Conservation (phyloP, 2,113 vertebrate genomes). For the Gulo gulo region DNA sequence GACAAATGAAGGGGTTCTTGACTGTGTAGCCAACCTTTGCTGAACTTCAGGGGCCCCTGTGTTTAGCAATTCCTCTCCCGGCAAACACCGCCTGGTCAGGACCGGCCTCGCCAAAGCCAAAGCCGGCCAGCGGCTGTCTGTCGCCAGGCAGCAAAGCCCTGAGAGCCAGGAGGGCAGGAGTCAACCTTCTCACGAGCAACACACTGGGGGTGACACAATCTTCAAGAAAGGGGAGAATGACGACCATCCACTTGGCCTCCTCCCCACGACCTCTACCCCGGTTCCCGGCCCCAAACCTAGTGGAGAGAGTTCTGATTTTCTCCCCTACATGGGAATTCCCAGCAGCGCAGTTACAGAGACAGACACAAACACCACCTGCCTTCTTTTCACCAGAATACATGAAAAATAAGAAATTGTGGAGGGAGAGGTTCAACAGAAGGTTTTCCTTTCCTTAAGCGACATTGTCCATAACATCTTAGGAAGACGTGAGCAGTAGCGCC, state of each 20-base stretch:
- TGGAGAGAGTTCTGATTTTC: not conserved
- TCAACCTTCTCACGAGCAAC: slow-evolving; percentile 26
- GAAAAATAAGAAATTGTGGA: not conserved
- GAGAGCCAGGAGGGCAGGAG: slow-evolving; percentile 39
- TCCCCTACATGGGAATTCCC: not conserved
- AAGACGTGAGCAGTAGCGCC: not conserved
- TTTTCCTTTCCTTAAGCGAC: not conserved
- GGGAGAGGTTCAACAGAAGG: not conserved
- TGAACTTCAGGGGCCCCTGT: not conserved
- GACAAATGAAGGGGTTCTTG: not conserved
- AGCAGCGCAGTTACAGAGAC: not conserved
- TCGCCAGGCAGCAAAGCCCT: not conserved
- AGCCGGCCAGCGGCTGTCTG: slow-evolving; percentile 20
- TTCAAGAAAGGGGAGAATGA: not conserved
- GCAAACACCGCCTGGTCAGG: slow-evolving; percentile 50
- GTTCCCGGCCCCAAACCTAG: not conserved
- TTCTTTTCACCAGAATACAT: not conserved
- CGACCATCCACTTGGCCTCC: not conserved
- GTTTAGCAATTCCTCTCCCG: slow-evolving; percentile 21
- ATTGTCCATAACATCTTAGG: not conserved
- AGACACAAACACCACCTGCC: not conserved
- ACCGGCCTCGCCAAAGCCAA: slow-evolving; percentile 42
- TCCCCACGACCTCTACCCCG: not conserved
- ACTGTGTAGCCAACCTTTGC: slow-evolving; percentile 11
- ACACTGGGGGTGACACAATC: not conserved